Evolutionary conservation across 2,888 invertebrate species (phyloP).

Genomic region (Monopis laevigella): DNA sequence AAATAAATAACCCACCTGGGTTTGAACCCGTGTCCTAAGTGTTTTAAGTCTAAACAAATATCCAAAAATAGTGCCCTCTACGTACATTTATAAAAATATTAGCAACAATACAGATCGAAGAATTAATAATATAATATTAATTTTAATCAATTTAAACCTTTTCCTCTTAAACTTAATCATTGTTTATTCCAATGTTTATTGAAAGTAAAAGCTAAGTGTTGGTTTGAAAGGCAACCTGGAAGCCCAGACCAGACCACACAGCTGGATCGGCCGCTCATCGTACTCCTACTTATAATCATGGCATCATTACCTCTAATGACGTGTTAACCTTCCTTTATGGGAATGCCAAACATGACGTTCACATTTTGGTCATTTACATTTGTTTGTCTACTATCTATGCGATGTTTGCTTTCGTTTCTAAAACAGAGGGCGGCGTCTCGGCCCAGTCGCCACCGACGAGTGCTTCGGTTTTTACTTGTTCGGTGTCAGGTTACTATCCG

Average conservation of each 20-base stretch:
- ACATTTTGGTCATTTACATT: constrained; percentile 67
- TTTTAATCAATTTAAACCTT: too few species aligned
- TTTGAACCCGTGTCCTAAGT: too few species aligned
- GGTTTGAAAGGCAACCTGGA: constrained; percentile 1
- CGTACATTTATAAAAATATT: too few species aligned
- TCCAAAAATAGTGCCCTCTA: too few species aligned
- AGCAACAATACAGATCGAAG: too few species aligned
- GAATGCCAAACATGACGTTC: constrained; percentile 68
- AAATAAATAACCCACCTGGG: too few species aligned
- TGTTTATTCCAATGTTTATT: too few species aligned
- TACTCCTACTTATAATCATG: constrained; percentile 48
- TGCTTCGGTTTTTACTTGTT: constrained; percentile 31
- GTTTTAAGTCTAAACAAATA: too few species aligned
- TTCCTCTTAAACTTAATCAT: too few species aligned
- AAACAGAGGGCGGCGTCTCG: constrained; percentile 63
- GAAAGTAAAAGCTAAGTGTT: constrained; percentile 7
- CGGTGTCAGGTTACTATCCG: constrained; percentile 45
- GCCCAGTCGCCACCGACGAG: constrained; percentile 35
- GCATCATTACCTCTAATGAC: constrained; percentile 67
- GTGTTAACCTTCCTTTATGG: constrained; percentile 67
- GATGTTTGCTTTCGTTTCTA: constrained; percentile 61
- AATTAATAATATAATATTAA: too few species aligned
- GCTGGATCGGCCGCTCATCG: neutral
- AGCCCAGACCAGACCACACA: constrained; percentile 9
- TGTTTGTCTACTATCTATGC: constrained; percentile 62